Conservation (phyloP, 2,797 vertebrate species). For the Avahi laniger region DNA sequence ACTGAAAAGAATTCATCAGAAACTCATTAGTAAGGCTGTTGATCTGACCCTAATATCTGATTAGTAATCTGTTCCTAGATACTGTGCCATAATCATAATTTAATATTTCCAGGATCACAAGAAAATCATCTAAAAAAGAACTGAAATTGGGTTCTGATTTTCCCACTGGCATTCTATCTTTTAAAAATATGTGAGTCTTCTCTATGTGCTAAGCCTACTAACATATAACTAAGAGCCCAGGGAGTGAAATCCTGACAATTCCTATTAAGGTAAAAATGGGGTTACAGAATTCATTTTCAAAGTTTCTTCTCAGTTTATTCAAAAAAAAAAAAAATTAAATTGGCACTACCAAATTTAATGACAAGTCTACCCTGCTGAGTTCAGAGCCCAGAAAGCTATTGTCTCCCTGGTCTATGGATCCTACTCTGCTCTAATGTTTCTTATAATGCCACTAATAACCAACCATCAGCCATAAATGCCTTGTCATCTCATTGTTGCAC, state of each 20-base stretch:
- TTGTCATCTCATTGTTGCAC: constrained; percentile 86
- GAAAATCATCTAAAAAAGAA: constrained; percentile 59
- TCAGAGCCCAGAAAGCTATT: constrained; percentile 85
- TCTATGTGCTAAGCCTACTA: constrained; percentile 66
- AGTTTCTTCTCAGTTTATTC: constrained; percentile 84
- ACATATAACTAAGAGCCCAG: constrained; percentile 52
- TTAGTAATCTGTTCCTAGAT: constrained; percentile 62
- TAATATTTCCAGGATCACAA: constrained; percentile 56
- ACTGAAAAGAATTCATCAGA: constrained; percentile 44
- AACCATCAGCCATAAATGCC: constrained; percentile 88
- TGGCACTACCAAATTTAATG: constrained; percentile 86
- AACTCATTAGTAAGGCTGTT: constrained; percentile 40
- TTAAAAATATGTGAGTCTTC: constrained; percentile 55
- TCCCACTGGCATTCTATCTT: constrained; percentile 54
- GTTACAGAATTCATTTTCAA: constrained; percentile 83
- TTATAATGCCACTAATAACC: constrained; percentile 88
- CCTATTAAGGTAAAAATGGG: constrained; percentile 81
- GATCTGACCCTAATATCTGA: neutral
- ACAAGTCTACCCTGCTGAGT: constrained; percentile 87
- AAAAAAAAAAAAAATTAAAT: constrained; percentile 75
- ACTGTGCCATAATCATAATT: constrained; percentile 52
- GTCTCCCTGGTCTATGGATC: constrained; percentile 86
- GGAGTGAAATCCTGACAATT: constrained; percentile 67
- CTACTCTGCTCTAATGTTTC: constrained; percentile 86
- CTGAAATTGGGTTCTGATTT: constrained; percentile 36